phyloP scores from a whole-genome alignment of 2,113 vertebrate species.

The Sminthopsis crassicaudata region DNA sequence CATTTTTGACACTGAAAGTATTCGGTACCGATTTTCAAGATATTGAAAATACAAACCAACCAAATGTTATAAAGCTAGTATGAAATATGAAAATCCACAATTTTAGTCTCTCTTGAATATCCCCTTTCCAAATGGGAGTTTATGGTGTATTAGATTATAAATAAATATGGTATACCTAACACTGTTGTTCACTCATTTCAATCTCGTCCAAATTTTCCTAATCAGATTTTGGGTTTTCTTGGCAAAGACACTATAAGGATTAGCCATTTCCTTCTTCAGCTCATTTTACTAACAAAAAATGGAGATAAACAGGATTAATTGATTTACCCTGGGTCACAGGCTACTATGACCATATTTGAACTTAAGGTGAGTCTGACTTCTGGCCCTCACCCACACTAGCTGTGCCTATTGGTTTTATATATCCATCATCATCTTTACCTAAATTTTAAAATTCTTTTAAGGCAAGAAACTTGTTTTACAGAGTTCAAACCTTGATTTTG shows the following conservation, averaged over 20 bases:
- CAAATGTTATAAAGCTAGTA: neutral
- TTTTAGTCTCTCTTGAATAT: neutral
- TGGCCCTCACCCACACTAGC: neutral
- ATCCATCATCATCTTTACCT: neutral
- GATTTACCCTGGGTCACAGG: neutral
- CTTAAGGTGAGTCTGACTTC: neutral
- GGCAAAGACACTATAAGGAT: neutral
- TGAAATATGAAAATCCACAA: neutral
- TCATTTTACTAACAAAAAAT: neutral
- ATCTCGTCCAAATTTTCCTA: neutral
- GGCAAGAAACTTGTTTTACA: neutral
- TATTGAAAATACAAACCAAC: neutral
- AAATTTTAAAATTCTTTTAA: neutral
- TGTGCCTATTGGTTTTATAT: neutral
- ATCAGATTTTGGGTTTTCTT: neutral
- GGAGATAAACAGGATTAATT: too few relatives aligned
- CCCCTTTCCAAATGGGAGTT: neutral
- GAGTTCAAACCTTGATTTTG: neutral
- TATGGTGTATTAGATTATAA: neutral
- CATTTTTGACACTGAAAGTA: neutral
- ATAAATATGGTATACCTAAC: neutral
- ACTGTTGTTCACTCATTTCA: neutral
- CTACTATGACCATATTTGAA: too few relatives aligned
- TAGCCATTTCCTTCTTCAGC: neutral
- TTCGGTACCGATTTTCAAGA: neutral